Percentiles rank a stretch among this genome's conserved stretches.
These are phyloP conservation scores for Parapristionchus giblindavisi DNA, from an alignment of 2,888 invertebrate genomes.

Conservation along the genomic window DNA sequence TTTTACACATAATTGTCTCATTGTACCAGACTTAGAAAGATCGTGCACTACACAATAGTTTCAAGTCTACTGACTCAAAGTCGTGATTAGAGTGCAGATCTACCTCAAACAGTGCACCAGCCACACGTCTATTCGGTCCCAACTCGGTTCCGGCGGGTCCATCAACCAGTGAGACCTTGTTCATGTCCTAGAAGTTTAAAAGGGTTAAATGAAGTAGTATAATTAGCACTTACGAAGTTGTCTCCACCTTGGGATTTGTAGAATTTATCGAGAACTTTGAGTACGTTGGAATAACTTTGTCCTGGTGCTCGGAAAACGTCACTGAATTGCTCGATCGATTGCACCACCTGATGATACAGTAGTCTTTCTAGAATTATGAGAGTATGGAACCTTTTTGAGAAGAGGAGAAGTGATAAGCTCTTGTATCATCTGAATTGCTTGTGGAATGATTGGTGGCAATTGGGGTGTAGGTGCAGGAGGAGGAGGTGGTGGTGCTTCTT, in stretches of 20 bases:
- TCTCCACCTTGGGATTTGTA: neutral
- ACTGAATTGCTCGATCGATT: slow-evolving; percentile 20
- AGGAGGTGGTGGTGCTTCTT: neutral
- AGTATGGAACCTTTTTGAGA: slow-evolving; percentile 18
- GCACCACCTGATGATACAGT: slow-evolving; percentile 10
- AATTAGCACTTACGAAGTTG: slow-evolving; percentile 14
- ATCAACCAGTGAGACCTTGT: slow-evolving; percentile 5
- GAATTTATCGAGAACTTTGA: slow-evolving; percentile 37
- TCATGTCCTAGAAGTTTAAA: slow-evolving; percentile 18
- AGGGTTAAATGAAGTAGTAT: neutral
- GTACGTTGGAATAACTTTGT: slow-evolving; percentile 52
- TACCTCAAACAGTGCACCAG: slow-evolving; percentile 32
- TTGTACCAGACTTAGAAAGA: too few relatives aligned
- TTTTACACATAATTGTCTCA: too few relatives aligned
- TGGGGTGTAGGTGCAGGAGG: slow-evolving; percentile 1
- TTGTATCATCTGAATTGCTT: neutral
- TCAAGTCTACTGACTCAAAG: neutral
- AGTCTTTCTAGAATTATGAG: neutral
- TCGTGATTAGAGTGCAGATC: neutral
- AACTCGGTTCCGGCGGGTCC: slow-evolving; percentile 27
- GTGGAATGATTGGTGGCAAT: neutral
- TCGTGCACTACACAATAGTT: too few relatives aligned
- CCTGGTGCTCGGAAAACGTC: slow-evolving; percentile 49
- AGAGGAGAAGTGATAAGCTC: slow-evolving; percentile 14
- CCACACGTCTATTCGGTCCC: slow-evolving; percentile 27